Percentiles rank a stretch among this genome's conserved stretches.
These are phyloP conservation scores for Microchrysa polita DNA, from an alignment of 2,888 invertebrate genomes.

Conservation along the genomic window DNA sequence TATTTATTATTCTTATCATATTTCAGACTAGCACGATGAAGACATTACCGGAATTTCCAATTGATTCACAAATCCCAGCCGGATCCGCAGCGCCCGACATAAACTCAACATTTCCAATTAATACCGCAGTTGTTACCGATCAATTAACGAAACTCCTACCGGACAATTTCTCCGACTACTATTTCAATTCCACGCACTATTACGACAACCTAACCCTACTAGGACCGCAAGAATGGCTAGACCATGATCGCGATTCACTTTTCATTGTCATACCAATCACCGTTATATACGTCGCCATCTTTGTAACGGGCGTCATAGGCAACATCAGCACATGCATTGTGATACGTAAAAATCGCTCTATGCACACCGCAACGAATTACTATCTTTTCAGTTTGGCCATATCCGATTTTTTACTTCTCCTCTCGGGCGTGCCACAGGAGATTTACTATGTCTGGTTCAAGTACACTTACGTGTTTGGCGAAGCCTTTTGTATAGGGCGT, in stretches of 20 bases:
- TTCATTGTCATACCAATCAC: slow-evolving; percentile 78
- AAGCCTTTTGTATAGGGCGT: slow-evolving; percentile 79
- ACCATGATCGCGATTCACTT: slow-evolving; percentile 68
- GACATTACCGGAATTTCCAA: too few species aligned
- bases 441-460: slow-evolving; percentile 81
- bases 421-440: slow-evolving; percentile 84
- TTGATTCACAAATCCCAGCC: too few species aligned
- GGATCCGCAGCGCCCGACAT: too few species aligned
- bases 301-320: slow-evolving; percentile 81
- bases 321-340: slow-evolving; percentile 87
- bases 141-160: too few species aligned
- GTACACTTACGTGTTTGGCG: slow-evolving; percentile 82
- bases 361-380: slow-evolving; percentile 84
- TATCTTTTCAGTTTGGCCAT: slow-evolving; percentile 87
- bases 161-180: background rate
- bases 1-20: too few species aligned
- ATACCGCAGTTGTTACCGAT: too few species aligned
- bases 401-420: slow-evolving; percentile 80
- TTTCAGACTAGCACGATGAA: too few species aligned
- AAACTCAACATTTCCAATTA: too few species aligned
- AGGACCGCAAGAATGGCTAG: slow-evolving; percentile 43
- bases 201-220: slow-evolving; percentile 16
- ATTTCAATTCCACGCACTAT: background rate
- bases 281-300: slow-evolving; percentile 79
- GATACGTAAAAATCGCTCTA: slow-evolving; percentile 80